Conservation (phyloP, 2,888 invertebrate species). For the Agonopterix alstromeriana region DNA sequence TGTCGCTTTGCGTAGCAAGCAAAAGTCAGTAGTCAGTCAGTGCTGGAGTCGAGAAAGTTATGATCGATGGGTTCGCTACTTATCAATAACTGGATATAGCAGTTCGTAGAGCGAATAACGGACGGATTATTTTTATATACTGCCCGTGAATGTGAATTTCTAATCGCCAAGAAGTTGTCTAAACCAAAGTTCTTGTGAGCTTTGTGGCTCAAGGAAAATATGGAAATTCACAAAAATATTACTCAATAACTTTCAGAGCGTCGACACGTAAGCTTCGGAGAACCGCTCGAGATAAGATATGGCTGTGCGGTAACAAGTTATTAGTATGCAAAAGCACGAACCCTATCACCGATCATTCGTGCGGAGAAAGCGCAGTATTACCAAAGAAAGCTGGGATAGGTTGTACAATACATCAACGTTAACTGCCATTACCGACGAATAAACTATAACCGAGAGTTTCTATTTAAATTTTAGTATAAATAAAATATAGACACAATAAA, state of each 20-base stretch:
- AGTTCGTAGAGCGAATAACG: too few species aligned
- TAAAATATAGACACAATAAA: slow-evolving; percentile 27
- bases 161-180: too few species aligned
- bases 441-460: slow-evolving; percentile 38
- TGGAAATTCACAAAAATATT: too few species aligned
- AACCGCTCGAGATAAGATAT: background rate
- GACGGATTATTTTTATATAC: too few species aligned
- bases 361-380: slow-evolving; percentile 31
- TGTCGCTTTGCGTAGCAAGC: too few species aligned
- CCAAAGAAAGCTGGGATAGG: slow-evolving; percentile 51
- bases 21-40: too few species aligned
- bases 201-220: too few species aligned
- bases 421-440: slow-evolving; percentile 43
- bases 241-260: background rate
- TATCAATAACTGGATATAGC: too few species aligned
- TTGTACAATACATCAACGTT: slow-evolving; percentile 37
- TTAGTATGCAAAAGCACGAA: slow-evolving; percentile 6
- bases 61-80: too few species aligned
- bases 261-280: background rate
- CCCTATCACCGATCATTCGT: slow-evolving; percentile 5
- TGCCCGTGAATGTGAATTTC: too few species aligned
- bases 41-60: too few species aligned
- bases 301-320: background rate
- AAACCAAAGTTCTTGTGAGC: too few species aligned
- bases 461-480: slow-evolving; percentile 51